Conservation (phyloP, 2,113 vertebrate species). For the Setophaga coronata region DNA sequence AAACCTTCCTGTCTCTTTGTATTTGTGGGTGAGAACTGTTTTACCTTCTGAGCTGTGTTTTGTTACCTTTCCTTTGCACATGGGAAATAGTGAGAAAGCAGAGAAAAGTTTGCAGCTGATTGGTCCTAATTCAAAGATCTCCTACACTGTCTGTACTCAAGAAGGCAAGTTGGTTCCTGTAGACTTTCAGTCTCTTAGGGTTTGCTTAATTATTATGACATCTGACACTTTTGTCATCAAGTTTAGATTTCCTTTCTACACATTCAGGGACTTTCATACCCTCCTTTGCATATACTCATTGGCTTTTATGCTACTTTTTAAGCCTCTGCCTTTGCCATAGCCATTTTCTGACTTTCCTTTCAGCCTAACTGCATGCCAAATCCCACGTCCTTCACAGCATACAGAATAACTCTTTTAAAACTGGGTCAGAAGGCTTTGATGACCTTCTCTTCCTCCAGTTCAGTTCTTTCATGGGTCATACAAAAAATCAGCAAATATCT, state of each 20-base stretch:
- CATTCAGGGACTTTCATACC: background rate
- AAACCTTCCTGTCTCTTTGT: background rate
- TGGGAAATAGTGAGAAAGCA: background rate
- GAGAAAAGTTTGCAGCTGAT: background rate
- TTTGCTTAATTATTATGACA: background rate
- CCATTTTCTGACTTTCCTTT: background rate
- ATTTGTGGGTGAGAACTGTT: background rate
- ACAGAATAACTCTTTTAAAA: background rate
- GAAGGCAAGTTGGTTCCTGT: background rate
- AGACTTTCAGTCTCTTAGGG: background rate
- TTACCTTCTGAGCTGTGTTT: background rate
- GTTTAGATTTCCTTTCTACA: background rate
- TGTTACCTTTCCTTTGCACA: background rate
- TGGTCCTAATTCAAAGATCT: background rate
- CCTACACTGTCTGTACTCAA: background rate
- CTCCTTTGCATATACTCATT: background rate
- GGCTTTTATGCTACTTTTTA: background rate
- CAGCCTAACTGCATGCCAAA: background rate
- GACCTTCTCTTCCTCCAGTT: background rate
- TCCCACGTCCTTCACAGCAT: background rate
- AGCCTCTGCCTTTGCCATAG: background rate
- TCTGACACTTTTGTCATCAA: background rate
- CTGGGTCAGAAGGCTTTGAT: background rate
- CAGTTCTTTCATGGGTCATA: background rate
- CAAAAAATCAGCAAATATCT: background rate